Evolutionary conservation across 2,113 vertebrate species (phyloP), one percentile per base, ranked within the genome.

Genomic region (Passer montanus): DNA sequence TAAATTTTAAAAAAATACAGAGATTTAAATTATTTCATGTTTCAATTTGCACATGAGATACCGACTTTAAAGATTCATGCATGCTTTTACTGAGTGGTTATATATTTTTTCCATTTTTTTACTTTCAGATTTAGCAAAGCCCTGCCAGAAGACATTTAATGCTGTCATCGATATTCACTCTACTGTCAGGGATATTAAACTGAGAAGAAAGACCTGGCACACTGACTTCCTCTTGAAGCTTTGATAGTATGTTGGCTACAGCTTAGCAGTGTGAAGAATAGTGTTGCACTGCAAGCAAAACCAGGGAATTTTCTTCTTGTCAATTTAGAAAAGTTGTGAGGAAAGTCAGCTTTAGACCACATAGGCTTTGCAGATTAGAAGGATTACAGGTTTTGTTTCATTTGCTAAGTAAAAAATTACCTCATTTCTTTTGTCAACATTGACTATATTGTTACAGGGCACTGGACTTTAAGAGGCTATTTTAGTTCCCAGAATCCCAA

Each of bases 121-220:
- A 13, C 58, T 19, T 31, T 52, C 49, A 78, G 81, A 84, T 84
- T 96, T 94, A 84, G 50, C 37, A 93, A 95, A 95, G 50, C 64
- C 82, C 30, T 95, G 77, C 72, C 62, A 95, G 56, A 92, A 72
- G 37, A 94, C 43, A 41, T 93, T 92, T 89, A 93, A 79, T 94
- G 77, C 73, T 96, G 93, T 95, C 94, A 89, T 96, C 37, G 43
- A 87, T 92, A 96, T 74, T 86, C 31, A 3, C 31, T 89, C 31
- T 95, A 41, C 78, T 94, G 83, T 63, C 92, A 93, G 72, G 86
- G 52, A 87, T 87, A 93, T 96, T 93, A 68, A 89, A 69, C 91
- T 75, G 78, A 88, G 87, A 93, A 93, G 93, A 95, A 58, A 96
- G 89, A 66, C 60, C 72, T 93, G 55, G 83, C 91, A 76, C 62